Evolutionary conservation across 1,140 invertebrate species (phyloP), one percentile per base, ranked within the genome.

Genomic region (Calliopsis andreniformis): DNA sequence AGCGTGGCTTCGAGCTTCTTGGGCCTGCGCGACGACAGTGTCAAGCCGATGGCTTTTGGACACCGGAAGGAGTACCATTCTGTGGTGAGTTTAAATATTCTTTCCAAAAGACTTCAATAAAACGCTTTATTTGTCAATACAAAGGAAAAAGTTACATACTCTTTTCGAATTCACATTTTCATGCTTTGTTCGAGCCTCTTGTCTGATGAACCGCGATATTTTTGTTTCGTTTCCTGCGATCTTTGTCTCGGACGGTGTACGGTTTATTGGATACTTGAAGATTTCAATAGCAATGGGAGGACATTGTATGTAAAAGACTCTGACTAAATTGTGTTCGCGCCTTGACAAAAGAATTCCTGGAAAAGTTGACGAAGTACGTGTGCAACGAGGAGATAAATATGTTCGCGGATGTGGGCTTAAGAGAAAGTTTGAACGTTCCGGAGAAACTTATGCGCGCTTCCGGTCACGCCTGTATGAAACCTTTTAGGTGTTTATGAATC

Each of bases 21-120:
- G 98, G 98, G 3, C 97, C 97, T 2, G 93, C 96, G 0, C 91
- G 97, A 62, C 93, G 97, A 66, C 93, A 96, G 18, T 98, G 98
- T 87, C 93, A 94, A 28, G 77, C 89, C 0, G 95, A 96, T 84
- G 96, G 96, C 2, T 94, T 93, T 42, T 99, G 98, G 98, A 92
- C 94, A n/a, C 98, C 97, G 0, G 96, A 97, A 87, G 97, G 97
- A 67, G 97, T 98, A 70, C 97, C 97, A 20, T 98, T 98, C 92
- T 98, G 97, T 91, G 97, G 97, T 98, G 92, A 97, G 96, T 95
- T 47, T 2, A 8, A 0, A 1, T 42, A 14, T 18, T 5, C 39
- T 12, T 42, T 77, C 55, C n/a, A n/a, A n/a, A n/a, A n/a, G n/a
- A n/a, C n/a, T 76, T 23, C 25, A 49, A 18, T 23, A 53, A 14